These are phyloP conservation scores for Bufo bufo DNA, from an alignment of 2,113 vertebrate genomes.

Conservation along the genomic window DNA sequence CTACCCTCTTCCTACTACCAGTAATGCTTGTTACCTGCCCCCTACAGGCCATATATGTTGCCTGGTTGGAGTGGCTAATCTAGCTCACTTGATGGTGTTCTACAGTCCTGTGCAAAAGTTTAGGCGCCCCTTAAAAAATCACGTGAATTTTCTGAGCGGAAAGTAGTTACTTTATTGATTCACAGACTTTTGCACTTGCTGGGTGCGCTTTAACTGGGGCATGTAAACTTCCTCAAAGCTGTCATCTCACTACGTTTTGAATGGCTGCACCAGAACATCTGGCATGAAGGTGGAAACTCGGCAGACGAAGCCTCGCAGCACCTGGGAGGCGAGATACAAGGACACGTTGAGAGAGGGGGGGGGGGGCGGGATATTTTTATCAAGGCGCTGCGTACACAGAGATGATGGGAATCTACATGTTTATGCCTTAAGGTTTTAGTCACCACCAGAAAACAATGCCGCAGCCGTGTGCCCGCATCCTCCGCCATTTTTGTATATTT, in stretches of 20 bases:
- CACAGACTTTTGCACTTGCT: not conserved
- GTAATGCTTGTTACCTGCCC: no score
- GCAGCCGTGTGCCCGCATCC: not conserved
- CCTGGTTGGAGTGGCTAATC: no score
- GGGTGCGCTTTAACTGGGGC: not conserved
- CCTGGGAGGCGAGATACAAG: slow-evolving; percentile 1
- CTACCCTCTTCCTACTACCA: not conserved
- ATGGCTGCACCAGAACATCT: not conserved
- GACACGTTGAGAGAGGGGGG: not conserved
- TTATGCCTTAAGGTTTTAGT: slow-evolving; percentile 2
- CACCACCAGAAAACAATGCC: not conserved
- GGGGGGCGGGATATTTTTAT: slow-evolving; percentile 43
- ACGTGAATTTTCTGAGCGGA: no score
- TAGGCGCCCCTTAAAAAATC: no score
- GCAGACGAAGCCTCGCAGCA: slow-evolving; percentile 18
- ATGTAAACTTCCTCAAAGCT: not conserved
- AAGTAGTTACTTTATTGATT: no score
- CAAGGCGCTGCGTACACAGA: slow-evolving; percentile 19
- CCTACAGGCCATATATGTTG: no score
- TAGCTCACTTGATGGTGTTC: not conserved
- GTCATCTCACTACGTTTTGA: not conserved
- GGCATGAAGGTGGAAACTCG: not conserved
- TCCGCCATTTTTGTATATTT: not conserved
- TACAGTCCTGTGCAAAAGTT: not conserved
- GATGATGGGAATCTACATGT: slow-evolving; percentile 22